phyloP scores from a whole-genome alignment of 2,113 vertebrate species.

The Edolisoma coerulescens region DNA sequence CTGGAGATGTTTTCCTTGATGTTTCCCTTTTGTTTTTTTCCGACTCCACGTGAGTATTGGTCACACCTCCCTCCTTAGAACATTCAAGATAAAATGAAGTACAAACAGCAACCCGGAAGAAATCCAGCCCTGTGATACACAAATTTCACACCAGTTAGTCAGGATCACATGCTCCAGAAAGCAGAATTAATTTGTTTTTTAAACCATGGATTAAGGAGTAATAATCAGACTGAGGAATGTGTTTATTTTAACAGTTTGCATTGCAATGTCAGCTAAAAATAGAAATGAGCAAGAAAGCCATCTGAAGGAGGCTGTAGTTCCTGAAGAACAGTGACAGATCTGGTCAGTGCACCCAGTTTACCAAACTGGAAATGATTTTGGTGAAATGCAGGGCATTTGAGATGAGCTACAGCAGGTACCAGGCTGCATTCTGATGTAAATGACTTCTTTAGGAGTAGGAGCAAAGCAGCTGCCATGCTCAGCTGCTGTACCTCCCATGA shows the following conservation, averaged over 20 bases:
- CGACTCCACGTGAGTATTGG: not conserved
- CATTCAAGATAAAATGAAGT: not conserved
- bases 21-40: not conserved
- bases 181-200: not conserved
- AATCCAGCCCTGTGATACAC: not conserved
- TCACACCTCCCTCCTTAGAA: not conserved
- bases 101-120: not conserved
- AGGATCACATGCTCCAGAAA: not conserved
- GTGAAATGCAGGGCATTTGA: not conserved
- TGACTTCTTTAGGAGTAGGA: conserved; percentile 7
- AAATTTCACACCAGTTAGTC: not conserved
- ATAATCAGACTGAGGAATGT: not conserved
- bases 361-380: not conserved
- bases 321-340: not conserved
- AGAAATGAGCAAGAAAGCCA: not conserved
- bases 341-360: not conserved
- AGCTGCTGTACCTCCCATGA: conserved; percentile 31
- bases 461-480: conserved; percentile 34
- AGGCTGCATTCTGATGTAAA: not conserved
- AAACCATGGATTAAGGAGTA: not conserved
- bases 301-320: not conserved
- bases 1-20: not conserved
- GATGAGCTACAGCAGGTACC: not conserved
- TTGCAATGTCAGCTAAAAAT: not conserved
- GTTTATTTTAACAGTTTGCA: not conserved